Evolutionary conservation across 2,888 invertebrate genomes (phyloP).

Genomic region (Phortica okadai): DNA sequence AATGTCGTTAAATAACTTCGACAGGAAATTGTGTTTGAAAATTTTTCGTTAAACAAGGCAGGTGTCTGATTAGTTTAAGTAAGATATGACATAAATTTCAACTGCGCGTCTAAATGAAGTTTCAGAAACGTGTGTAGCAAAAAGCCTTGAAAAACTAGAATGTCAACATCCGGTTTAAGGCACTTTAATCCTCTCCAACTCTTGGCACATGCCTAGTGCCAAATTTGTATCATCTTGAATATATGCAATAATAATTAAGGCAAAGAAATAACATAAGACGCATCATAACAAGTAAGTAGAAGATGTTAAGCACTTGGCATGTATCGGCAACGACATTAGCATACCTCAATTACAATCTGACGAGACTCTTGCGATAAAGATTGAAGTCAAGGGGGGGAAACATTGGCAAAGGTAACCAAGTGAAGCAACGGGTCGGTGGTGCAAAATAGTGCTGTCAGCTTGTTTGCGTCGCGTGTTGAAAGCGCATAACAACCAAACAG

Average conservation of each 20-base stretch:
- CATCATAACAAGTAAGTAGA: background rate
- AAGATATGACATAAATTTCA: background rate
- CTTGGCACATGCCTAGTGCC: background rate
- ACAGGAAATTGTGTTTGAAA: slow-evolving; percentile 50
- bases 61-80: slow-evolving; percentile 3
- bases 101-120: background rate
- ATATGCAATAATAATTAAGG: background rate
- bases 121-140: no score
- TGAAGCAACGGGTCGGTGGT: slow-evolving; percentile 1
- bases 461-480: slow-evolving; percentile 13
- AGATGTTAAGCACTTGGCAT: background rate
- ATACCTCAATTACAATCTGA: background rate
- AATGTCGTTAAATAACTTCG: slow-evolving; percentile 25
- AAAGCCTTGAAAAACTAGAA: no score
- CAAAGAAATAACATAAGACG: slow-evolving; percentile 15
- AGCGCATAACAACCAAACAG: background rate
- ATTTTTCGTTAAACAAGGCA: slow-evolving; percentile 7
- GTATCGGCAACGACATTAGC: slow-evolving; percentile 10
- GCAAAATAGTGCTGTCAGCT: slow-evolving; percentile 2
- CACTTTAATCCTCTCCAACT: background rate
- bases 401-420: slow-evolving; percentile 19
- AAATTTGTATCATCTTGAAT: background rate
- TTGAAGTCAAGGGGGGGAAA: background rate
- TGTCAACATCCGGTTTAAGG: no score
- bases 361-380: background rate